These are phyloP conservation scores for Pipistrellus pipistrellus DNA, from an alignment of 2,797 vertebrate genomes.

Conservation along the genomic window DNA sequence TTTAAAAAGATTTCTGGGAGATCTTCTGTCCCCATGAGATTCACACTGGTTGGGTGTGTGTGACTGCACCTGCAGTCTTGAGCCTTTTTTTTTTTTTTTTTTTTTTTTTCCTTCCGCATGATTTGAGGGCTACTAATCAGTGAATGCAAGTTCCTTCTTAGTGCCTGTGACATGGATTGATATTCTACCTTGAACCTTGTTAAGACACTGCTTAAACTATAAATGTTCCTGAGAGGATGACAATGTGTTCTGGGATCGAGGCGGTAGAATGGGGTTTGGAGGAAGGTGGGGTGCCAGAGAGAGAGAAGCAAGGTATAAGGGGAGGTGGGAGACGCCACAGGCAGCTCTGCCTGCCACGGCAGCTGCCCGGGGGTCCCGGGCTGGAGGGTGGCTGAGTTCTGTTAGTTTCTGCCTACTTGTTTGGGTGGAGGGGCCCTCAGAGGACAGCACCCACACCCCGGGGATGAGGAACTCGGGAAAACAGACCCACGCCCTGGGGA, in stretches of 20 bases:
- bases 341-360: background rate
- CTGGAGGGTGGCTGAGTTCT: background rate
- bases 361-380: background rate
- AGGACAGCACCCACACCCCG: background rate
- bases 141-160: slow-evolving; percentile 24
- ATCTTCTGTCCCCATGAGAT: background rate
- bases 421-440: background rate
- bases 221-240: background rate
- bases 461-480: background rate
- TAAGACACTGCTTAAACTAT: slow-evolving; percentile 8
- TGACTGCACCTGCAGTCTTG: background rate
- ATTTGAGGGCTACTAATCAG: slow-evolving; percentile 37
- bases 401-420: background rate
- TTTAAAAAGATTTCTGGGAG: too few relatives aligned
- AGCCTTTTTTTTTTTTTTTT: background rate
- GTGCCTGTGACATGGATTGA: background rate
- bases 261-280: background rate
- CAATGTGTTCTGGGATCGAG: background rate
- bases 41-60: background rate
- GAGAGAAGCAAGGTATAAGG: background rate
- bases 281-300: background rate
- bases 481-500: background rate
- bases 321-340: background rate
- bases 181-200: background rate
- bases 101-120: background rate